Percentiles rank a stretch among this genome's conserved stretches.
These are phyloP conservation scores for Lycophotia porphyrea DNA, from an alignment of 2,888 invertebrate species.

Conservation along the genomic window DNA sequence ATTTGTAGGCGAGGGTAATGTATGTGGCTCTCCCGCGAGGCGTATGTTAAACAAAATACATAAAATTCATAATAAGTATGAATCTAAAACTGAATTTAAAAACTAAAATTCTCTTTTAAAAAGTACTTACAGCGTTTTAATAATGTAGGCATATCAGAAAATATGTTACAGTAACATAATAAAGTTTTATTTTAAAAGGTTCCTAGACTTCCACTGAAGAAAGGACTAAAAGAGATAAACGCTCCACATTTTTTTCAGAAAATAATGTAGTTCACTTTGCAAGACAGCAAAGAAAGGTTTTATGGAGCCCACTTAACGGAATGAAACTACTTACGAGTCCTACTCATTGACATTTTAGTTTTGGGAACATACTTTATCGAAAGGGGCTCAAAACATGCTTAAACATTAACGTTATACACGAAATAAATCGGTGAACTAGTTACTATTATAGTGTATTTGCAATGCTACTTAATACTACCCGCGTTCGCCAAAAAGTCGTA, in stretches of 20 bases:
- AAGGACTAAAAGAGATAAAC: constrained; percentile 35
- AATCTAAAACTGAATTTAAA: constrained; percentile 31
- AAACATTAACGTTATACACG: constrained; percentile 38
- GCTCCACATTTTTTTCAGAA: constrained; percentile 39
- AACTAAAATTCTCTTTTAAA: constrained; percentile 9
- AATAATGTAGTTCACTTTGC: constrained; percentile 48
- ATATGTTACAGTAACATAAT: constrained; percentile 5
- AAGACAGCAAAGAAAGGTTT: constrained; percentile 41
- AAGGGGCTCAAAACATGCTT: constrained; percentile 24
- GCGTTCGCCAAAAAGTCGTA: background rate
- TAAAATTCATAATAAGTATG: constrained; percentile 19
- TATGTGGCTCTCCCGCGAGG: constrained; percentile 32
- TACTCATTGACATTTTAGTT: constrained; percentile 34
- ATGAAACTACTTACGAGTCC: constrained; percentile 29
- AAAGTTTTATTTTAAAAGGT: constrained; percentile 19
- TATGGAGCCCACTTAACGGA: constrained; percentile 42
- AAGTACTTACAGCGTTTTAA: constrained; percentile 7
- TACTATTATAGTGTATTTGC: constrained; percentile 24
- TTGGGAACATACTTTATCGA: constrained; percentile 7
- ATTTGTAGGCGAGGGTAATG: constrained; percentile 42
- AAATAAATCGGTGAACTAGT: constrained; percentile 22
- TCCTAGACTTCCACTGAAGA: constrained; percentile 11
- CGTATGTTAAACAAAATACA: constrained; percentile 30
- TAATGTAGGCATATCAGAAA: constrained; percentile 9
- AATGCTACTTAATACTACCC: constrained; percentile 52